Evolutionary conservation across 2,888 invertebrate genomes (phyloP).

Genomic region (Monochamus alternatus): DNA sequence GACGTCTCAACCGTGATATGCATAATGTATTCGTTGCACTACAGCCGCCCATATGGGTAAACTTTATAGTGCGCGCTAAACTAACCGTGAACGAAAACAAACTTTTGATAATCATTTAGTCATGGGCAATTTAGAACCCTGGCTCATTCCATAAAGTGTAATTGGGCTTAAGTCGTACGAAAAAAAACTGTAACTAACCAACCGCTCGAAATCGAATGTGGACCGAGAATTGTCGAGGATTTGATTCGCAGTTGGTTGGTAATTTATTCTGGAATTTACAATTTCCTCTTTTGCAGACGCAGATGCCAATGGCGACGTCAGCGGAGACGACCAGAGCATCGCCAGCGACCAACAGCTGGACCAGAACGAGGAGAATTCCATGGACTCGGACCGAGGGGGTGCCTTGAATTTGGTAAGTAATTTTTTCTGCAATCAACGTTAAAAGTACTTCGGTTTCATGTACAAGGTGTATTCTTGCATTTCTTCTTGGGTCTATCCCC

Average conservation of each 20-base stretch:
- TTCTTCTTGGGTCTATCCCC: no score
- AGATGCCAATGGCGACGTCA: constrained; percentile 77
- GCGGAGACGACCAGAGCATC: constrained; percentile 77
- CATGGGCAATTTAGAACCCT: constrained; percentile 6
- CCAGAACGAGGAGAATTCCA: constrained; percentile 76
- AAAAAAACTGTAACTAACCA: not conserved
- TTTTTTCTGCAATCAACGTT: not conserved
- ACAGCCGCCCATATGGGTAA: constrained; percentile 4
- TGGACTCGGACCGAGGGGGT: constrained; percentile 76
- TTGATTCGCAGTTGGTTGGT: not conserved
- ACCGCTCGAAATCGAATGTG: not conserved
- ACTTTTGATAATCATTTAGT: constrained; percentile 13
- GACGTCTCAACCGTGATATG: not conserved
- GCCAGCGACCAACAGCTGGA: constrained; percentile 74
- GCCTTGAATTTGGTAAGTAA: constrained; percentile 78
- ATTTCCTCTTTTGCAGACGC: constrained; percentile 71
- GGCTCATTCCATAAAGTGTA: not conserved
- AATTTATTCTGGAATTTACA: constrained; percentile 10
- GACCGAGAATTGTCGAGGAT: not conserved
- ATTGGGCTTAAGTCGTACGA: constrained; percentile 8
- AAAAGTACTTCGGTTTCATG: not conserved
- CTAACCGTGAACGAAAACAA: constrained; percentile 10
- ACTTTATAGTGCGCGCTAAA: constrained; percentile 7
- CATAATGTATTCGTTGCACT: not conserved
- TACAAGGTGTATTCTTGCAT: not conserved